Base-by-base conservation (phyloP, 2,797 vertebrate species). In the Karalla daura region DNA sequence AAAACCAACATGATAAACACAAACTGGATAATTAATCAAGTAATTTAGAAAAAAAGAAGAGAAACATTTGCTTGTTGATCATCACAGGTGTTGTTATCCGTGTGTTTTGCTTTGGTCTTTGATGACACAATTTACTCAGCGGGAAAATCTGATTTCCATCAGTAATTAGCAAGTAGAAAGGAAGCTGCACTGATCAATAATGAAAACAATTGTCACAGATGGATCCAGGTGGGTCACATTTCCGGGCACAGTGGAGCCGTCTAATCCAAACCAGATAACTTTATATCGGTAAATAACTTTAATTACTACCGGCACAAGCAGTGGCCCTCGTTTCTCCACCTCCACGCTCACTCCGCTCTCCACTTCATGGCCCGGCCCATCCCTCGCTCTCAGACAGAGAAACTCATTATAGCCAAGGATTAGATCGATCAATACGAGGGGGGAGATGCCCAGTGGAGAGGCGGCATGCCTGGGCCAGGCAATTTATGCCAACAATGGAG, bases 371-470 rank as follows among this genome's bases (percentile, higher is more conserved):
- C 37, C 70, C 25, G 3, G 64, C 74, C 80, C 65, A 56, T 70
- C 74, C 67, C 70, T 81, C 40, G 24, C 81, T 78, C 76, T 75
- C 86, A 86, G 80, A 88, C 74, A 67, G 84, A 88, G 86, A 91
- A 92, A 90, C 85, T 92, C 92, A 92, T 92, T 93, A 92, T 59
- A 81, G 87, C 54, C n/a, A 52, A 84, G 89, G 89, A 92, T 92
- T 91, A 90, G 86, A 91, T 91, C 79, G 86, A 92, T 92, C 84
- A 81, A 84, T 61, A 63, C 28, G 74, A 27, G 72, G 76, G 56
- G 66, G 60, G 74, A 32, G 78, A 69, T 83, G 83, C 76, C 83
- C 61, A 44, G 78, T 78, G 83, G 76, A 88, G 84, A 89, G 84
- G 77, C 86, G 69, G 84, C 78, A 51, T 70, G 83, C 80, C 81